These are phyloP conservation scores for Drosophila merina DNA, from an alignment of 2,888 invertebrate species.

Conservation along the genomic window DNA sequence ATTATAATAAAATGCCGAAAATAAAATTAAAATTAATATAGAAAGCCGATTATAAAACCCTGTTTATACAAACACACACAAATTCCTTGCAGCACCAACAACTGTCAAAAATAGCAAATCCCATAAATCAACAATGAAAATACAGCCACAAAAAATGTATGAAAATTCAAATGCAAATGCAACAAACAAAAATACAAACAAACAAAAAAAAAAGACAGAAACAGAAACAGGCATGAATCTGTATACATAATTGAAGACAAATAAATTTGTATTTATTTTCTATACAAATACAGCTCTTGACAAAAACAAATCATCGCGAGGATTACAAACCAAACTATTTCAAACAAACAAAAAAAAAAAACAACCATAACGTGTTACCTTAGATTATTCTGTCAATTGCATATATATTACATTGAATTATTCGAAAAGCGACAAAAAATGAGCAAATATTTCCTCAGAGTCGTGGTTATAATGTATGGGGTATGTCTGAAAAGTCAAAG, in stretches of 20 bases:
- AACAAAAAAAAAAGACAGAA: constrained; percentile 18
- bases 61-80: constrained; percentile 34
- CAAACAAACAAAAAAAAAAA: constrained; percentile 11
- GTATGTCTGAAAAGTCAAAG: background rate
- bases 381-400: constrained; percentile 18
- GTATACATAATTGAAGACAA: constrained; percentile 35
- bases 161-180: constrained; percentile 20
- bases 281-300: constrained; percentile 16
- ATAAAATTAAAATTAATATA: constrained; percentile 79
- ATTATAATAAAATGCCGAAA: constrained; percentile 79
- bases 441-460: background rate
- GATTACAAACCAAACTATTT: constrained; percentile 4
- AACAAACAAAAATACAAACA: background rate
- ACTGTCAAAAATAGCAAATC: constrained; percentile 79
- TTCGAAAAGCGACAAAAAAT: background rate
- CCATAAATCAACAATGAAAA: constrained; percentile 79
- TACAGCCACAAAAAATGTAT: constrained; percentile 37
- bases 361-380: background rate
- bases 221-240: constrained; percentile 19
- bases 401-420: background rate
- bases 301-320: constrained; percentile 17
- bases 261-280: constrained; percentile 29
- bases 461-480: background rate
- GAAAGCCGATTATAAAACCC: constrained; percentile 75
- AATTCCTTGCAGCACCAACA: constrained; percentile 38